These are phyloP conservation scores for Ciona savignyi DNA, from an alignment of 23 tunicate genomes.

Conservation along the genomic window DNA sequence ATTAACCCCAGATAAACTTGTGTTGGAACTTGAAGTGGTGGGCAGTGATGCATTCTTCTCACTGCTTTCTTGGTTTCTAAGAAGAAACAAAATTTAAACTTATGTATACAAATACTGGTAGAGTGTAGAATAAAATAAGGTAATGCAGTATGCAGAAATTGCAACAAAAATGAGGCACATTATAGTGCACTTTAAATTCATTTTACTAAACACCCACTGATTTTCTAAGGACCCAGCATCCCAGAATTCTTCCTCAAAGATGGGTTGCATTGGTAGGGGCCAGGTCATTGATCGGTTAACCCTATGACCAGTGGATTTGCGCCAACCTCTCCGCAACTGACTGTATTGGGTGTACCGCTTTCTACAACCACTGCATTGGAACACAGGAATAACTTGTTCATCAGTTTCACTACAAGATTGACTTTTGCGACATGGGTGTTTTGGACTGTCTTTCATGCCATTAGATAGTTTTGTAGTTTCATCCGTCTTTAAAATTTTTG, in stretches of 20 bases:
- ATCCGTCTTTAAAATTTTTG: not conserved
- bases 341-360: constrained; percentile 21
- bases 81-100: too few species aligned
- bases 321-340: not conserved
- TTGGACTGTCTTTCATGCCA: not conserved
- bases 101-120: too few species aligned
- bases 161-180: not conserved
- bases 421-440: not conserved
- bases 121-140: too few species aligned
- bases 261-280: constrained; percentile 54
- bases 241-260: constrained; percentile 20
- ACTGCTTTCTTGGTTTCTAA: not conserved
- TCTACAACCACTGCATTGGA: constrained; percentile 28
- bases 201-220: too few species aligned
- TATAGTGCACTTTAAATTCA: too few species aligned
- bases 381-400: not conserved
- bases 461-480: not conserved
- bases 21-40: not conserved
- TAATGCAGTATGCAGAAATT: not conserved
- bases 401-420: not conserved
- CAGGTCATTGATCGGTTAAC: constrained; percentile 30
- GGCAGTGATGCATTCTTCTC: not conserved
- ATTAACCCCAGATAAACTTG: not conserved
- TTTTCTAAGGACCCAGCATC: not conserved
- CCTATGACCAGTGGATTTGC: not conserved